Evolutionary conservation across 2,888 invertebrate species (phyloP), one percentile per base, ranked within the genome.

Genomic region (Plagodis pulveraria): DNA sequence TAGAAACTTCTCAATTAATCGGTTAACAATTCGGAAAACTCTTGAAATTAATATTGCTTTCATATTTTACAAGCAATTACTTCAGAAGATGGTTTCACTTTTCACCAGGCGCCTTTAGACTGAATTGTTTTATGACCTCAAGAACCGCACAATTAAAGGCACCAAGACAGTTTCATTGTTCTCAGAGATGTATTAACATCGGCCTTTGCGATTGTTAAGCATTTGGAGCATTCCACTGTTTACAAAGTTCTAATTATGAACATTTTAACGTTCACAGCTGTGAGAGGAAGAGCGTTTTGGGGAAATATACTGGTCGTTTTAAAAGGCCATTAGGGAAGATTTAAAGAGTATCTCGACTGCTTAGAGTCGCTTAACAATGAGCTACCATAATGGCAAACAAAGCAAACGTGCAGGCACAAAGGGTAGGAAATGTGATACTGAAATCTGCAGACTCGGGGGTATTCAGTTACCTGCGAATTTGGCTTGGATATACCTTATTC

Each of bases 241-340:
- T 71, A 58, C 71, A 60, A 57, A 71, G 54, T 71, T 76, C 70
- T 78, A 79, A 77, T 77, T 80, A 75, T 78, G 75, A 80, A 82
- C 78, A 82, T 82, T 84, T 81, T 76, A 81, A 79, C 75, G 78
- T 77, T 73, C 74, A 73, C 72, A 70, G 66, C 65, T 65, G 69
- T 69, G 69, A 74, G 77, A 74, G 77, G 77, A 78, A 74, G 71
- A 77, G 71, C 76, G 75, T 83, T 86, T 77, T 69, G 73, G 70
- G 65, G 58, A 77, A 83, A 87, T 86, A 83, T 85, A 86, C 83
- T 78, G 83, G 80, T 70, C 81, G 80, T 83, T 88, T 87, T 85
- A 87, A 86, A 86, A 84, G 86, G 78, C 83, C 85, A 87, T 88
- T 87, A 87, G 80, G 68, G 84, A 85, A 87, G 87, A 88, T 88